A percentile compares a stretch with the other conserved stretches of the same genome.
Conservation (phyloP, 2,888 invertebrate species). For the Bursaphelenchus okinawaensis region DNA sequence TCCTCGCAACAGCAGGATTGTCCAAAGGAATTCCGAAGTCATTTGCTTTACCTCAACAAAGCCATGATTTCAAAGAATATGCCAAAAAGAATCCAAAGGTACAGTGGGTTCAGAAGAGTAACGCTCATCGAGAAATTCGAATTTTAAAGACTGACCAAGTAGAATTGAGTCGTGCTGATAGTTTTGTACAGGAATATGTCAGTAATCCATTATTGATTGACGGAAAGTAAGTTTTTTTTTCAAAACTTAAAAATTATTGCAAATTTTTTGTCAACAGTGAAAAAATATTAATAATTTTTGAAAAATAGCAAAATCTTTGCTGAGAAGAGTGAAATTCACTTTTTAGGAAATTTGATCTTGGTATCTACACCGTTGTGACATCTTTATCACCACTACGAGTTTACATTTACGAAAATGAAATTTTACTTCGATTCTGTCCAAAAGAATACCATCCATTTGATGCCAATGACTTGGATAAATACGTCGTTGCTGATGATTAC, state of each 20-base stretch:
- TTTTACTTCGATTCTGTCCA: conserved; percentile 83
- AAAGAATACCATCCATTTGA: conserved; percentile 85
- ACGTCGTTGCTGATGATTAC: conserved; percentile 89
- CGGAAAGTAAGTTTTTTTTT: conserved; percentile 34
- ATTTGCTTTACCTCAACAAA: conserved; percentile 76
- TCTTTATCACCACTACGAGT: conserved; percentile 82
- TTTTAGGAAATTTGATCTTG: conserved; percentile 82
- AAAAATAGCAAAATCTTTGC: too few species aligned
- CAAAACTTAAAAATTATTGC: neutral
- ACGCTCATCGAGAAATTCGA: conserved; percentile 79
- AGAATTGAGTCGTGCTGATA: conserved; percentile 68
- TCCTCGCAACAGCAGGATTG: conserved; percentile 74
- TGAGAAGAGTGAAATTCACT: too few species aligned
- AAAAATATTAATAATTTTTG: too few species aligned
- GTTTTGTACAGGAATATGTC: conserved; percentile 85
- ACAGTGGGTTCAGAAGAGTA: conserved; percentile 83
- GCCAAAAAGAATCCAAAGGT: conserved; percentile 67
- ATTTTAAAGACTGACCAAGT: conserved; percentile 71
- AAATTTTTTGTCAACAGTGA: too few species aligned
- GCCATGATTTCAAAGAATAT: conserved; percentile 69
- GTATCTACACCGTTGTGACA: conserved; percentile 83
- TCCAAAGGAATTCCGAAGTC: conserved; percentile 77
- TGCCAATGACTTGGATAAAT: conserved; percentile 72
- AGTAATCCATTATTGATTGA: conserved; percentile 81
- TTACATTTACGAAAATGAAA: conserved; percentile 82